Conservation (phyloP, 2,113 vertebrate species). For the Hypomesus transpacificus region DNA sequence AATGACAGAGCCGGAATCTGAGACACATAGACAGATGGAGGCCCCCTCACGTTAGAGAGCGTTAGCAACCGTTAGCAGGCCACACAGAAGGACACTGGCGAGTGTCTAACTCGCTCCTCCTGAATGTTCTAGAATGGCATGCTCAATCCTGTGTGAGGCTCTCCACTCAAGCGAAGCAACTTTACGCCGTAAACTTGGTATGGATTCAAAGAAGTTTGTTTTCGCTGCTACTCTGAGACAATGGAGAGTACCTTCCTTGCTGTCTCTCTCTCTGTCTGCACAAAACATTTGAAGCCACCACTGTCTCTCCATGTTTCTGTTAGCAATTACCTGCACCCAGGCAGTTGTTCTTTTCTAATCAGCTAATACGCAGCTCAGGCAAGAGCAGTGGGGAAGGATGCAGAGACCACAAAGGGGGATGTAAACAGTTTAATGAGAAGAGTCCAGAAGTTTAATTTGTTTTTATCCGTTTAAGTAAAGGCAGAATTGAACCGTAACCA, state of each 20-base stretch:
- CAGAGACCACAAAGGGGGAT: slow-evolving; percentile 20
- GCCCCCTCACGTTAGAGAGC: no score
- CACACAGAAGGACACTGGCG: no score
- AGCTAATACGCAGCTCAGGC: no score
- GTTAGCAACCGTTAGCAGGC: no score
- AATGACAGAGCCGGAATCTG: background rate
- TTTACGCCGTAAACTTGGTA: slow-evolving; percentile 53
- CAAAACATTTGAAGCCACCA: no score
- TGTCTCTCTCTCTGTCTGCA: background rate
- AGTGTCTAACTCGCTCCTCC: no score
- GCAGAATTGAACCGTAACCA: slow-evolving; percentile 22
- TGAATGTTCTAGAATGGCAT: no score
- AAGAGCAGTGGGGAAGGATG: slow-evolving; percentile 9
- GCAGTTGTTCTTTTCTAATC: background rate
- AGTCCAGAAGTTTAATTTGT: slow-evolving; percentile 29
- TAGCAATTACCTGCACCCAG: no score
- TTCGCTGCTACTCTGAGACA: slow-evolving; percentile 24
- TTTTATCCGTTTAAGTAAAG: slow-evolving; percentile 42
- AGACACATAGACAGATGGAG: slow-evolving; percentile 17
- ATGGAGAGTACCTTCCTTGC: background rate
- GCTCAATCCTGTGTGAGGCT: slow-evolving; percentile 24
- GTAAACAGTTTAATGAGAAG: slow-evolving; percentile 13
- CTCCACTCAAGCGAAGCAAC: slow-evolving; percentile 28
- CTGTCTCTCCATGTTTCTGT: no score
- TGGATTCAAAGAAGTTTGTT: slow-evolving; percentile 36